These are phyloP conservation scores for Bombus terrestris DNA, from an alignment of 1,140 invertebrate species.

Conservation along the genomic window DNA sequence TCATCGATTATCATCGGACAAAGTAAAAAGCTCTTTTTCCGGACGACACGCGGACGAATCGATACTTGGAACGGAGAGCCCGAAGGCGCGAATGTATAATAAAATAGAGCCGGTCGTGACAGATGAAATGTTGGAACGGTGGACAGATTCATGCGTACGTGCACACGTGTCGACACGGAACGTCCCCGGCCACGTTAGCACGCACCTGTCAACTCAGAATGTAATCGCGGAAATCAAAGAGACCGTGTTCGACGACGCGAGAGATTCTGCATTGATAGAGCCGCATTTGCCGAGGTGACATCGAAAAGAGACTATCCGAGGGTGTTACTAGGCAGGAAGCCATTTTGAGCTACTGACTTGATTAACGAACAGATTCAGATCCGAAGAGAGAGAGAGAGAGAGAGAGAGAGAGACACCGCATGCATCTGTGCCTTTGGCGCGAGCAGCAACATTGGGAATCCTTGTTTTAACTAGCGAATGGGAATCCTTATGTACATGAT, in stretches of 20 bases:
- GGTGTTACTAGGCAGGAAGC: slow-evolving; percentile 76
- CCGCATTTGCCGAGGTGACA: slow-evolving; percentile 66
- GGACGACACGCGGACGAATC: not conserved
- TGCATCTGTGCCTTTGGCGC: slow-evolving; percentile 49
- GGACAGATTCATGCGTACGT: slow-evolving; percentile 13
- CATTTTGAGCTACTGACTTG: slow-evolving; percentile 69
- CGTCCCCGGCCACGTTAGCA: slow-evolving; percentile 16
- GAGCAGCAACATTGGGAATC: slow-evolving; percentile 60
- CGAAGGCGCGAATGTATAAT: slow-evolving; percentile 37
- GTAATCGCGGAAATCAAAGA: slow-evolving; percentile 72
- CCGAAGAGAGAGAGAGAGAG: not conserved
- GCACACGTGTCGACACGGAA: slow-evolving; percentile 25
- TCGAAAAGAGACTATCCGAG: slow-evolving; percentile 61
- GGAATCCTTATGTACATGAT: slow-evolving; percentile 58
- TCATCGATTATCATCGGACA: not conserved
- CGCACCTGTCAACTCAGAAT: slow-evolving; percentile 64
- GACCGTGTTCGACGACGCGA: slow-evolving; percentile 57
- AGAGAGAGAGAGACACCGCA: not conserved
- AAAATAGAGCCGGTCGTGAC: slow-evolving; percentile 24
- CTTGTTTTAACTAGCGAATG: slow-evolving; percentile 57
- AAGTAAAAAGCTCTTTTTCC: slow-evolving; percentile 2
- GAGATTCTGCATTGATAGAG: slow-evolving; percentile 55
- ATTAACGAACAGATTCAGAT: slow-evolving; percentile 64
- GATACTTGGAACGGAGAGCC: not conserved
- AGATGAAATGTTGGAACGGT: slow-evolving; percentile 32